Evolutionary conservation across 2,888 invertebrate genomes (phyloP), one percentile per base, ranked within the genome.

Genomic region (Amiota communis): DNA sequence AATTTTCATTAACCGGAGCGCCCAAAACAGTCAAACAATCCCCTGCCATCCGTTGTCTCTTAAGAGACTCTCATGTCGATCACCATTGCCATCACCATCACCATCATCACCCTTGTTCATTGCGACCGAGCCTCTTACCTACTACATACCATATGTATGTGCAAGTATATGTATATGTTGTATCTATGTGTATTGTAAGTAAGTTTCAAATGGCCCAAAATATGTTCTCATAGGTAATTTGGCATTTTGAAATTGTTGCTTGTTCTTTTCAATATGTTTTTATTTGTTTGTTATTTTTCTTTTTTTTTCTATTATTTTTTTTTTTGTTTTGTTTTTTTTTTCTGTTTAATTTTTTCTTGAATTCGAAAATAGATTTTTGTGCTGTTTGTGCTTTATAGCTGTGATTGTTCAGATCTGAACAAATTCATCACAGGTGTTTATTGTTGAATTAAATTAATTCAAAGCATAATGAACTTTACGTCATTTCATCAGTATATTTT

Each of bases 351-450:
- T 17, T 57, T 57, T n/a, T 17, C 17, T 13, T 17, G 3, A 53
- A 53, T 53, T 53, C n/a, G 53, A 53, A 53, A 53, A 17, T 57
- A 36, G 36, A 36, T 36, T 36, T 36, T 36, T 36, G 36, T 36
- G 36, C 36, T 36, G 36, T 36, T 36, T 36, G 2, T 36, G 2
- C 36, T 57, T 11, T 57, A 15, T 17, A 17, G 13, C 23, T 20
- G n/a, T 20, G 67, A 49, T 51, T 49, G 13, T 51, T 51, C 9
- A 67, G 17, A 15, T n/a, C 65, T 75, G 82, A 36, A 87, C 80
- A 82, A 80, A 85, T 83, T 81, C 76, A 79, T 78, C 87, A 80
- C 87, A 87, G 88, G 87, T 87, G 87, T 87, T 84, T 79, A 81
- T 69, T 72, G 77, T 73, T 74, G 36, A 36, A 36, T 36, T 36